Evolutionary conservation across 2,113 vertebrate species (phyloP).

Genomic region (Apteryx owenii): DNA sequence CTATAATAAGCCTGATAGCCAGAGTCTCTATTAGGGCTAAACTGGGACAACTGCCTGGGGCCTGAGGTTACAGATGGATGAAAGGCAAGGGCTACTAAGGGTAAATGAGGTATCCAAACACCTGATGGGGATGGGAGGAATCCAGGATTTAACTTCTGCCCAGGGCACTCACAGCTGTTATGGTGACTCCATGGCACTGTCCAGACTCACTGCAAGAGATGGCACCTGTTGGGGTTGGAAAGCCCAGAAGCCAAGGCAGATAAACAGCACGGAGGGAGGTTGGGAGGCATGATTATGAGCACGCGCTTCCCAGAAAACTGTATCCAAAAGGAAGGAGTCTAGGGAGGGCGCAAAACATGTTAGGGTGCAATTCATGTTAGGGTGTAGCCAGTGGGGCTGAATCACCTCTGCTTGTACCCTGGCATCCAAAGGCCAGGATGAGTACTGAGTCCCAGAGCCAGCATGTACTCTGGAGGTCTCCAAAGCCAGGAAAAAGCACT

Average conservation of each 20-base stretch:
- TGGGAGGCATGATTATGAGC: background rate
- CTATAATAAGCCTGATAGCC: constrained; percentile 4
- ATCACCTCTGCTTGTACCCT: background rate
- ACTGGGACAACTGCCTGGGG: constrained; percentile 20
- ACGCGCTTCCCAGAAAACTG: background rate
- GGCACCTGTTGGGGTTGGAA: background rate
- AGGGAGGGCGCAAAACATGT: background rate
- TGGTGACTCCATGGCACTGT: background rate
- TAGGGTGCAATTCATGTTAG: background rate
- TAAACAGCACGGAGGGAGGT: background rate
- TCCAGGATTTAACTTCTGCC: background rate
- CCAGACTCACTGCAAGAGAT: background rate
- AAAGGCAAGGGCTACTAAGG: background rate
- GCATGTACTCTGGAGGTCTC: background rate
- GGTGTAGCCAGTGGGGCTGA: background rate
- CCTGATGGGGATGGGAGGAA: background rate
- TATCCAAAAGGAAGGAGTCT: background rate
- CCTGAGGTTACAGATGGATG: background rate
- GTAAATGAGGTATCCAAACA: background rate
- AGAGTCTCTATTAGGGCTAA: background rate
- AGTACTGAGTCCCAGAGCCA: background rate
- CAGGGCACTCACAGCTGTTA: background rate
- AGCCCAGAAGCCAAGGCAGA: rapidly evolving
- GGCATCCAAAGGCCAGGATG: background rate
- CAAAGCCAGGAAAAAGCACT: background rate